Evolutionary conservation across 1,140 invertebrate genomes (phyloP), one percentile per base, ranked within the genome.

Genomic region (Sinonovacula constricta): DNA sequence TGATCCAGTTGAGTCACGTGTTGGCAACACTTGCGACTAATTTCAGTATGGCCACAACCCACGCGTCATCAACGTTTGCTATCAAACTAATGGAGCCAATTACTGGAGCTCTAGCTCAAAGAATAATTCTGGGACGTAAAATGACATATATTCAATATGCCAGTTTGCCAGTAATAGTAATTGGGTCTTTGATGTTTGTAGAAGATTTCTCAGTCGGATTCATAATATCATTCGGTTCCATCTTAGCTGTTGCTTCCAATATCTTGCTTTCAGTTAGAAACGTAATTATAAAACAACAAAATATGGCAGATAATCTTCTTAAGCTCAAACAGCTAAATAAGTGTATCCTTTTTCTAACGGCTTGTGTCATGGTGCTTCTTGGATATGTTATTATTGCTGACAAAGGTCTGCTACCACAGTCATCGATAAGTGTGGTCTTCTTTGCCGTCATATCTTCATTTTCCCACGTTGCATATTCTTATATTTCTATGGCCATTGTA

Each of bases 11-110:
- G 18, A 36, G 33, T 1, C 62, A 65, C n/a, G 36, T 24, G 22
- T 36, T 31, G 18, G 62, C 62, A 4, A 65, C 62, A 4, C 45
- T 36, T 18, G 62, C 62, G 12, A 65, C 62, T n/a, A 65, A 65
- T 22, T 65, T 3, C 5, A 65, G 62, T 36, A 65, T 65, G 62
- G n/a, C 33, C 22, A 5, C 45, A 1, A 65, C 62, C 4, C 36
- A 65, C 36, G 62, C 36, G 24, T 31, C 62, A 24, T 65, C 62
- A 4, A 65, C 62, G 12, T 65, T 65, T 45, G 62, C 62, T 3
- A 65, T 65, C 18, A 65, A 65, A 26, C 24, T 65, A 5, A 65
- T 33, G 33, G 62, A 65, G 24, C 62, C 62, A 36, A 15, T 65
- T 2, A n/a, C 36, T 3, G 24, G 62, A 28, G 62, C 62, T 3